Evolutionary conservation across 2,888 invertebrate species (phyloP).

Genomic region (Pherbina coryleti): DNA sequence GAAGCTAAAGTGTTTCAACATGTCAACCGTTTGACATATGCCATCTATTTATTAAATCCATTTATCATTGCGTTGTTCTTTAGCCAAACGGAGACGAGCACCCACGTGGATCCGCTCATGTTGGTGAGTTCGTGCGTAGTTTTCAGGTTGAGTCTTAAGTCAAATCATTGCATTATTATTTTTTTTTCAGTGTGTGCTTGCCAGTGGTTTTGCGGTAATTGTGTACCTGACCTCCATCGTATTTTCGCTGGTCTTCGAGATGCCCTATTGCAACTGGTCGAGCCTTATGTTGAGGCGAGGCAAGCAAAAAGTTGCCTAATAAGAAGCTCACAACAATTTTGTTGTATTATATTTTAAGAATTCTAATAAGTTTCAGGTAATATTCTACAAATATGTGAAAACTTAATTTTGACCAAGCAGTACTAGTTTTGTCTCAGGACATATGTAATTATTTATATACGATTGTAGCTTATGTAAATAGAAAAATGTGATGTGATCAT

Average conservation of each 20-base stretch:
- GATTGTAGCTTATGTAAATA: not conserved
- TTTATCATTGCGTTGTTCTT: conserved; percentile 71
- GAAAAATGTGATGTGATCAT: conserved; percentile 25
- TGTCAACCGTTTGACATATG: conserved; percentile 73
- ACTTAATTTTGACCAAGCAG: not conserved
- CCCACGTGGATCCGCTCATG: conserved; percentile 68
- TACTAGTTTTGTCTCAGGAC: not conserved
- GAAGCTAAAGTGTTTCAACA: conserved; percentile 67
- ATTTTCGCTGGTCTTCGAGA: conserved; percentile 65
- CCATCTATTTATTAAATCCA: conserved; percentile 74
- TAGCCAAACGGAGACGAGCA: conserved; percentile 64
- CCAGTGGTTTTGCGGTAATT: conserved; percentile 64
- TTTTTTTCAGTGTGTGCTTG: conserved; percentile 59
- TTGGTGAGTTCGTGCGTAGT: conserved; percentile 56
- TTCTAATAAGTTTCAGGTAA: not conserved
- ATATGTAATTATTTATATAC: conserved; percentile 9
- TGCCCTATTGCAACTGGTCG: conserved; percentile 67
- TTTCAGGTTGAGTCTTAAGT: not conserved
- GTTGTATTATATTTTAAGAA: not conserved
- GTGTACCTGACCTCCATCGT: conserved; percentile 64
- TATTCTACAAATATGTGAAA: not conserved
- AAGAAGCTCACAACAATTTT: not conserved
- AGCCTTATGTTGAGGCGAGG: conserved; percentile 52
- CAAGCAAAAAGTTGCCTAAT: conserved; percentile 30
- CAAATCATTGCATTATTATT: not conserved